Evolutionary conservation across 2,113 vertebrate species (phyloP).

Genomic region (Chascanopsetta lugubris): DNA sequence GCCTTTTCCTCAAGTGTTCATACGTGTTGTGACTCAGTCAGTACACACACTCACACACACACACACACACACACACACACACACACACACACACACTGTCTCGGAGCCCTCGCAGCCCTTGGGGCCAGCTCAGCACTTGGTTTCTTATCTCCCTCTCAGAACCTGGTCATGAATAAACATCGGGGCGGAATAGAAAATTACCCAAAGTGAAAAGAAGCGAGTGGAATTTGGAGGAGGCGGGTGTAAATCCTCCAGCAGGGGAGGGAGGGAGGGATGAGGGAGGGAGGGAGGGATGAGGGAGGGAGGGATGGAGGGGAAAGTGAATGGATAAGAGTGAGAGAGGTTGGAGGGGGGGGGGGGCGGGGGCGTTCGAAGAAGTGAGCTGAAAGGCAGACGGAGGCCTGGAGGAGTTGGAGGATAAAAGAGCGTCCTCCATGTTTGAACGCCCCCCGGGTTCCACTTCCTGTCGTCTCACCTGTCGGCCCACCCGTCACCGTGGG

Average conservation of each 20-base stretch:
- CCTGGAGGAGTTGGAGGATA: constrained; percentile 17
- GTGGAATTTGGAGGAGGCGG: constrained; percentile 55
- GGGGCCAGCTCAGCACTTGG: constrained; percentile 70
- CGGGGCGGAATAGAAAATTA: constrained; percentile 40
- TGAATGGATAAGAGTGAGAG: constrained; percentile 45
- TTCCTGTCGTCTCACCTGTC: constrained; percentile 12
- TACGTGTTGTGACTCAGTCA: background rate
- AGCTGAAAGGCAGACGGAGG: constrained; percentile 53
- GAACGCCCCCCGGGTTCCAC: constrained; percentile 25
- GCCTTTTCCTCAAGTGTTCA: background rate
- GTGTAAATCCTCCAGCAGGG: constrained; percentile 51
- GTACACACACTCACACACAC: background rate
- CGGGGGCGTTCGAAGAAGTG: background rate
- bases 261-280: constrained; percentile 16
- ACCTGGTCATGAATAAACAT: constrained; percentile 74
- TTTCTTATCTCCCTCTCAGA: constrained; percentile 68
- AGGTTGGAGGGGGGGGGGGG: background rate
- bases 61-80: background rate
- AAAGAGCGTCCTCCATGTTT: constrained; percentile 42
- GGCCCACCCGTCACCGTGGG: constrained; percentile 8
- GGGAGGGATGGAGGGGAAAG: constrained; percentile 16
- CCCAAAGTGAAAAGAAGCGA: constrained; percentile 63
- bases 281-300: background rate
- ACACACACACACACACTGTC: constrained; percentile 17
- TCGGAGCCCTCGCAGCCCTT: constrained; percentile 54